These are phyloP conservation scores for Chelonus insularis DNA, from an alignment of 1,140 invertebrate genomes.

Conservation along the genomic window DNA sequence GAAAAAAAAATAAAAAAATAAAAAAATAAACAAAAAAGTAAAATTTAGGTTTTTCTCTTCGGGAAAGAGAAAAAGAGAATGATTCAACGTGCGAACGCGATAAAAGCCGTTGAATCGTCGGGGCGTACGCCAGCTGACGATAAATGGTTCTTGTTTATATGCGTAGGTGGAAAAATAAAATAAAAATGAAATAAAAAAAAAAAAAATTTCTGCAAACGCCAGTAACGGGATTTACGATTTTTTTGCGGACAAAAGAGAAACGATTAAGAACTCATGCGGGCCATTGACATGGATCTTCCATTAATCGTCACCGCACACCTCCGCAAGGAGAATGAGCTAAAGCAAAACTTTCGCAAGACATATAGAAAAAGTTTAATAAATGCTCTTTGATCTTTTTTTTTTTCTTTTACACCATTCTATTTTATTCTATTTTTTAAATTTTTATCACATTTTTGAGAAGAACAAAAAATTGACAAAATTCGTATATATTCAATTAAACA, in stretches of 20 bases:
- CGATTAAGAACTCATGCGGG: background rate
- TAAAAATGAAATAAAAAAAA: background rate
- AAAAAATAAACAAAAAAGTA: background rate
- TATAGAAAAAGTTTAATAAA: background rate
- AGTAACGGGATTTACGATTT: background rate
- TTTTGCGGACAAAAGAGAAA: background rate
- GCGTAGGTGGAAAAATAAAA: slow-evolving; percentile 2
- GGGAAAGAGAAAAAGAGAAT: background rate
- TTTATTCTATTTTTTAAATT: background rate
- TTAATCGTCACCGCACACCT: background rate
- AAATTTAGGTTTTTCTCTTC: background rate
- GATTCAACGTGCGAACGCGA: slow-evolving; percentile 13
- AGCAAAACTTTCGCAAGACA: background rate
- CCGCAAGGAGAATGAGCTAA: background rate
- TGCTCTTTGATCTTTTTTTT: background rate
- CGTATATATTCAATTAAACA: background rate
- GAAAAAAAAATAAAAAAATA: background rate
- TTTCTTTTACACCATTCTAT: background rate
- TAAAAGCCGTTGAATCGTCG: slow-evolving; percentile 14
- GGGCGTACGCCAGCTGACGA: slow-evolving; percentile 14
- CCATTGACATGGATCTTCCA: slow-evolving; percentile 4
- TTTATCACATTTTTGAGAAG: background rate
- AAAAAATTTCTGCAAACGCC: background rate
- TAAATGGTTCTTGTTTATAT: slow-evolving; percentile 17
- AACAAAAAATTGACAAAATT: background rate